phyloP scores from a whole-genome alignment of 1,140 invertebrate genomes.

The Calephelis virginiensis region DNA sequence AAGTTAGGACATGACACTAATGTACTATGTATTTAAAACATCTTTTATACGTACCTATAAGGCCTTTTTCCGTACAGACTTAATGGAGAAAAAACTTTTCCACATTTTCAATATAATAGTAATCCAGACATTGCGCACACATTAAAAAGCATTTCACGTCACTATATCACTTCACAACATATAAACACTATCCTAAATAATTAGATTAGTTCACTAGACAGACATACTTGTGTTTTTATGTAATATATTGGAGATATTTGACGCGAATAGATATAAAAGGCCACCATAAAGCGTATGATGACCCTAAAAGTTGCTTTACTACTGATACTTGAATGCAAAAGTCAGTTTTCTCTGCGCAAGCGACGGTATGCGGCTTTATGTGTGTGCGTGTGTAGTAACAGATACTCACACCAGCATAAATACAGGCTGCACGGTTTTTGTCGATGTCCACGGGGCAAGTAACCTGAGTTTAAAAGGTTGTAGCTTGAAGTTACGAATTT shows the following conservation, averaged over 20 bases:
- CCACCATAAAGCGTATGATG: constrained; percentile 68
- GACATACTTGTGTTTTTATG: constrained; percentile 21
- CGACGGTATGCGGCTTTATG: constrained; percentile 59
- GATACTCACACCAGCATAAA: constrained; percentile 42
- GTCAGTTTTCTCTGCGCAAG: constrained; percentile 64
- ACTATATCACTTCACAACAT: constrained; percentile 31
- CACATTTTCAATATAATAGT: constrained; percentile 60
- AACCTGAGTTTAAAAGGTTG: constrained; percentile 51
- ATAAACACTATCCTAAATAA: constrained; percentile 19
- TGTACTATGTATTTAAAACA: background rate
- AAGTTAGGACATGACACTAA: background rate
- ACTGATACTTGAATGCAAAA: constrained; percentile 72
- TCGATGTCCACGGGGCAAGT: constrained; percentile 76
- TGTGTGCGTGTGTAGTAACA: constrained; percentile 47
- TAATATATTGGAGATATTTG: constrained; percentile 36
- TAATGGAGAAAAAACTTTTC: constrained; percentile 61
- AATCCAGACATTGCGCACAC: constrained; percentile 50
- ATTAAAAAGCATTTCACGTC: constrained; percentile 28
- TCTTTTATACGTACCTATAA: constrained; percentile 48
- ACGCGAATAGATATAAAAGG: constrained; percentile 41
- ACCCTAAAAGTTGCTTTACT: constrained; percentile 67
- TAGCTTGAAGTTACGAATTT: constrained; percentile 36
- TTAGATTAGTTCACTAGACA: background rate
- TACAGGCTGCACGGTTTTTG: constrained; percentile 73
- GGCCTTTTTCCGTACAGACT: constrained; percentile 71